Evolutionary conservation across 2,888 invertebrate species (phyloP).

Genomic region (Thelaira solivaga): DNA sequence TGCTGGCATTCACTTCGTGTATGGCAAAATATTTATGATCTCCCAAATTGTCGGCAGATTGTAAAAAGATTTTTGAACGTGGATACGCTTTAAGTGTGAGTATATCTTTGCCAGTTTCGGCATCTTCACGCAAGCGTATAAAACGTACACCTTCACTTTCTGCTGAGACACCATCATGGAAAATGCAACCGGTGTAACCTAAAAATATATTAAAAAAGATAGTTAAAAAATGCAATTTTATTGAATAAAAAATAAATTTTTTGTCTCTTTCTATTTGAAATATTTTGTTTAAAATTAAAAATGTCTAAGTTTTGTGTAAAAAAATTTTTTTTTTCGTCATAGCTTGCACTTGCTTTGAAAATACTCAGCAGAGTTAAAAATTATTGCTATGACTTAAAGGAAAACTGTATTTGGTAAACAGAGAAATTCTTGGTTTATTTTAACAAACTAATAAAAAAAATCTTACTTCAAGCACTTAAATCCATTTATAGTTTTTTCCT

Average conservation of each 20-base stretch:
- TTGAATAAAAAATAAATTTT: neutral
- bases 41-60: slow-evolving; percentile 72
- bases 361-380: too few species aligned
- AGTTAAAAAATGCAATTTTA: slow-evolving; percentile 68
- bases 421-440: too few species aligned
- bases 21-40: slow-evolving; percentile 76
- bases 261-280: neutral
- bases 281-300: too few species aligned
- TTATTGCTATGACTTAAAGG: too few species aligned
- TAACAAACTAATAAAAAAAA: too few species aligned
- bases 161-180: slow-evolving; percentile 79
- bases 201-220: too few species aligned
- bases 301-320: too few species aligned
- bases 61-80: slow-evolving; percentile 78
- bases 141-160: slow-evolving; percentile 87
- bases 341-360: too few species aligned
- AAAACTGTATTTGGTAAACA: too few species aligned
- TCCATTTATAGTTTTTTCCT: too few species aligned
- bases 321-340: too few species aligned
- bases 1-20: slow-evolving; percentile 86
- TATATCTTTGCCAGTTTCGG: slow-evolving; percentile 87
- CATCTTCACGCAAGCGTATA: slow-evolving; percentile 89
- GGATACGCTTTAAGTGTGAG: slow-evolving; percentile 90
- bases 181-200: slow-evolving; percentile 88
- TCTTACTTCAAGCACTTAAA: too few species aligned